A percentile compares a stretch with the other conserved stretches of the same genome.
Evolutionary conservation across 1,140 invertebrate species (phyloP).

Genomic region (Megalopta genalis): DNA sequence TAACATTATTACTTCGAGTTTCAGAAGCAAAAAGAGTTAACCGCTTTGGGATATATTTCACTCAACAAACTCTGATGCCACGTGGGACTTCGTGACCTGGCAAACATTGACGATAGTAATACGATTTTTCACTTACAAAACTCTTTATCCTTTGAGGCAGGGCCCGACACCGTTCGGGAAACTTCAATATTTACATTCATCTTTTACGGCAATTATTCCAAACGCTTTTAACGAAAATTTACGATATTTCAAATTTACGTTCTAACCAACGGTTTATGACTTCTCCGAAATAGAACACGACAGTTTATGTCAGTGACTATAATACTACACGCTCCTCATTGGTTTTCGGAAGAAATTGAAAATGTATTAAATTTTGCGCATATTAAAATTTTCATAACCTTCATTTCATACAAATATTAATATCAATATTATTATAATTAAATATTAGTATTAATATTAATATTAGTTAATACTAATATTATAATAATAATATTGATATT

Average conservation of each 20-base stretch:
- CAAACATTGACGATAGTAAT: conserved; percentile 23
- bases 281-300: not conserved
- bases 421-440: too few relatives aligned
- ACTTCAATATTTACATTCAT: conserved; percentile 6
- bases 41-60: conserved; percentile 22
- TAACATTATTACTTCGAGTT: conserved; percentile 1
- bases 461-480: too few relatives aligned
- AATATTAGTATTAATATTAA: too few relatives aligned
- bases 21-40: conserved; percentile 1
- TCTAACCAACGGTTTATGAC: not conserved
- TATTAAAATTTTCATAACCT: too few relatives aligned
- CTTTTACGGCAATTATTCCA: not conserved
- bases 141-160: not conserved
- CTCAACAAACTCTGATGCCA: conserved; percentile 12
- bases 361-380: too few relatives aligned
- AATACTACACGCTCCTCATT: too few relatives aligned
- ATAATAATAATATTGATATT: too few relatives aligned
- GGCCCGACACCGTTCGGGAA: not conserved
- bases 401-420: too few relatives aligned
- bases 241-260: not conserved
- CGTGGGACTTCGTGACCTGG: not conserved
- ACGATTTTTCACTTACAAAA: conserved; percentile 24
- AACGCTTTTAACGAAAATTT: not conserved
- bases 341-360: too few relatives aligned
- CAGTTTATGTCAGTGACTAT: not conserved